Conservation (phyloP, 1,140 invertebrate genomes). For the Mylabris phalerata region DNA sequence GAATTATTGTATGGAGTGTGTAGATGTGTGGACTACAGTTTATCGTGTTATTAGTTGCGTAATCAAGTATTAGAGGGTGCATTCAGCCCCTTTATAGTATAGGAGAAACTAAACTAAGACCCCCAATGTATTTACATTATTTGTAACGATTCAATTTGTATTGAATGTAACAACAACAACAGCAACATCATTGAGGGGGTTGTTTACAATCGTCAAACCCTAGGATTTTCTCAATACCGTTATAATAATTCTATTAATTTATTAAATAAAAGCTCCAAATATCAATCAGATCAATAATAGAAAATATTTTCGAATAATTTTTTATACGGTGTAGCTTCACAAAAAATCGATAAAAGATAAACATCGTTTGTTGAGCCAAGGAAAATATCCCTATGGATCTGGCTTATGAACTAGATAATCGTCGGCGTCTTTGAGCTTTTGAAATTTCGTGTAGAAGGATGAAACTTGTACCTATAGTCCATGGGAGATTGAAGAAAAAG, state of each 20-base stretch:
- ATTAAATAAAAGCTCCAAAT: not conserved
- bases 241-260: not conserved
- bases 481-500: constrained; percentile 21
- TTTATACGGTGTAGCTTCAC: not conserved
- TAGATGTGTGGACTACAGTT: constrained; percentile 14
- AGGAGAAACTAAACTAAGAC: not conserved
- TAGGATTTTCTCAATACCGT: not conserved
- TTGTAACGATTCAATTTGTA: constrained; percentile 22
- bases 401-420: constrained; percentile 32
- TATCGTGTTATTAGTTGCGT: constrained; percentile 22
- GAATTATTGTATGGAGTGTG: too few species aligned
- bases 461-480: constrained; percentile 29
- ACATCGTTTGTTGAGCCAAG: not conserved
- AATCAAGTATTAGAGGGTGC: constrained; percentile 18
- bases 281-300: not conserved
- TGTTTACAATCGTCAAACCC: not conserved
- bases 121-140: constrained; percentile 16
- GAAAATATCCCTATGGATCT: not conserved
- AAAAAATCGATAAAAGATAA: constrained; percentile 2
- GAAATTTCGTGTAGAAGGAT: constrained; percentile 32
- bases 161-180: constrained; percentile 7
- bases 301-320: not conserved
- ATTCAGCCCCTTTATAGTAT: constrained; percentile 4
- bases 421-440: constrained; percentile 31
- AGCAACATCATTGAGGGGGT: not conserved